Percentiles rank a stretch among this genome's conserved stretches.
phyloP scores from a whole-genome alignment of 2,888 invertebrate species.

The Gasteruption jaculator region DNA sequence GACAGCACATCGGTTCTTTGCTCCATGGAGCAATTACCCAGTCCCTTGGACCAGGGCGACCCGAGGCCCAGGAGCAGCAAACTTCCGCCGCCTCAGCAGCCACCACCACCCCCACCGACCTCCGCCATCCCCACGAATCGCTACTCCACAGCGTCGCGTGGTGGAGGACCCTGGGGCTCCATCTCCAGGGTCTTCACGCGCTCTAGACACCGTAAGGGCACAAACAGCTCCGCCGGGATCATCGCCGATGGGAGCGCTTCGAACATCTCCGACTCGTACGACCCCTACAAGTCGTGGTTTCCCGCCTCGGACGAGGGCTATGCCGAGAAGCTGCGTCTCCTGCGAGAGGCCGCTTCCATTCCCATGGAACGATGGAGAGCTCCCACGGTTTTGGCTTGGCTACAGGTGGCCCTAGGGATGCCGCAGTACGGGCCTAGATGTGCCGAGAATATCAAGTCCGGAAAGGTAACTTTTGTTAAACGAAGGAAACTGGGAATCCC shows the following conservation, averaged over 20 bases:
- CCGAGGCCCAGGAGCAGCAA: slow-evolving; percentile 57
- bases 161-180: slow-evolving; percentile 85
- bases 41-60: slow-evolving; percentile 72
- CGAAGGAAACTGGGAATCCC: no score
- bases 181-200: slow-evolving; percentile 86
- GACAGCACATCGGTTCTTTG: slow-evolving; percentile 57
- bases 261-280: slow-evolving; percentile 53
- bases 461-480: no score
- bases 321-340: slow-evolving; percentile 69
- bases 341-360: slow-evolving; percentile 78
- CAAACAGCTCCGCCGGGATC: slow-evolving; percentile 54
- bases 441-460: slow-evolving; percentile 92
- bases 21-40: slow-evolving; percentile 77
- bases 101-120: slow-evolving; percentile 46
- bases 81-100: slow-evolving; percentile 47
- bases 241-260: slow-evolving; percentile 61
- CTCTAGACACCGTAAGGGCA: slow-evolving; percentile 77
- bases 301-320: slow-evolving; percentile 68
- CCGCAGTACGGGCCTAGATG: slow-evolving; percentile 87
- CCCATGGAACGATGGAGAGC: slow-evolving; percentile 91
- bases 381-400: slow-evolving; percentile 89
- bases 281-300: slow-evolving; percentile 60
- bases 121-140: slow-evolving; percentile 51
- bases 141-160: no score
- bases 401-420: slow-evolving; percentile 92